A percentile compares a stretch with the other conserved stretches of the same genome.
Evolutionary conservation across 2,888 invertebrate genomes (phyloP).

Genomic region (Andricus curvator): DNA sequence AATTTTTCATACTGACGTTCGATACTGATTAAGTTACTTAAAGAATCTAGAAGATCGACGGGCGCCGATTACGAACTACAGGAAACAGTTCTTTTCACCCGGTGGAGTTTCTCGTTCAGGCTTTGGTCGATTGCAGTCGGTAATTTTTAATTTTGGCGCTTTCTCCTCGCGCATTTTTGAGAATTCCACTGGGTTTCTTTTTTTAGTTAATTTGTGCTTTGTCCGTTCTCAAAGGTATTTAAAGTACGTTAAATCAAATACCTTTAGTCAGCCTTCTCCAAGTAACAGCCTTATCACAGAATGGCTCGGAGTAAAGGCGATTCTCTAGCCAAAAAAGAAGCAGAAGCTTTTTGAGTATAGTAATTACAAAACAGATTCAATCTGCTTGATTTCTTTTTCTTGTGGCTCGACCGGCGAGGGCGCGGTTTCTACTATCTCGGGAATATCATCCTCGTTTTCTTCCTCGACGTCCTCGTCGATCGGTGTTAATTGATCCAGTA

Average conservation of each 20-base stretch:
- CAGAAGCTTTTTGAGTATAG: slow-evolving; percentile 43
- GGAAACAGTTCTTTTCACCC: slow-evolving; percentile 58
- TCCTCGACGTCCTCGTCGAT: slow-evolving; percentile 88
- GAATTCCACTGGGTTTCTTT: slow-evolving; percentile 63
- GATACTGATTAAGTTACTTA: slow-evolving; percentile 74
- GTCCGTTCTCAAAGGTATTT: slow-evolving; percentile 57
- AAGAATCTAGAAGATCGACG: slow-evolving; percentile 53
- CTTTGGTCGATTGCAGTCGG: slow-evolving; percentile 38
- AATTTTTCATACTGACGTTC: slow-evolving; percentile 68
- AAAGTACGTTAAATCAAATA: slow-evolving; percentile 53
- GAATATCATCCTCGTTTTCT: slow-evolving; percentile 86
- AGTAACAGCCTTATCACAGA: slow-evolving; percentile 72
- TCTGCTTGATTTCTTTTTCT: slow-evolving; percentile 83
- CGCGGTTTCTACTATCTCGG: slow-evolving; percentile 89
- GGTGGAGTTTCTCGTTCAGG: slow-evolving; percentile 60
- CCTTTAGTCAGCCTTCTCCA: slow-evolving; percentile 49
- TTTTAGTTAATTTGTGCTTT: slow-evolving; percentile 66
- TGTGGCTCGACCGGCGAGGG: slow-evolving; percentile 79
- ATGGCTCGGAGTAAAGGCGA: slow-evolving; percentile 74
- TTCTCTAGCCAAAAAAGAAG: slow-evolving; percentile 53
- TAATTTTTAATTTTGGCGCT: slow-evolving; percentile 45
- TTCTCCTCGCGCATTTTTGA: slow-evolving; percentile 60
- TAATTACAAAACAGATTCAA: slow-evolving; percentile 86
- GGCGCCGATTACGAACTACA: slow-evolving; percentile 57
- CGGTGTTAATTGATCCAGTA: slow-evolving; percentile 87